Base-by-base conservation (phyloP, 2,797 vertebrate genomes). In the Sebastes umbrosus region DNA sequence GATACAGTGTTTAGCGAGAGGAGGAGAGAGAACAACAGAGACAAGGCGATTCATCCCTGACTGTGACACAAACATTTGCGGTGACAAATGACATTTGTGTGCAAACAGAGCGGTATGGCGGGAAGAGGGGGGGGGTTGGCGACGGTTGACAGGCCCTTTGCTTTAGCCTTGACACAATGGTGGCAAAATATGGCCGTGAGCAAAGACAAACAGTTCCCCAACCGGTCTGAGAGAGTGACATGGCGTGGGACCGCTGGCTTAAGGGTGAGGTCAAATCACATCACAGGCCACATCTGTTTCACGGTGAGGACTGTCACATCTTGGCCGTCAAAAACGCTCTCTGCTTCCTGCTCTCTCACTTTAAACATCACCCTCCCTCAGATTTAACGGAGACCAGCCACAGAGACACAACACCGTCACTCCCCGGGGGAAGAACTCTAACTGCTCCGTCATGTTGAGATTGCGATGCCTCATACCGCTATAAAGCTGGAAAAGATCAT, bases 81-180 rank as follows among this genome's bases (percentile, higher is more conserved):
- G 55, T 62, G 84, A 83, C 57, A 43, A 75, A 86, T 58, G 20
- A 57, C 59, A 18, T 65, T 31, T 52, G 68, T 68, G 59, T 65
- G 31, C 64, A 69, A 52, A 60, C 76, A 57, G 29, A 7, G 31
- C 2, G 50, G 46, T 1, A 11, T 5, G 2, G 22, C 34, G 10
- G 34, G 34, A 34, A 11, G 2, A 4, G 3, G 3, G 3, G 18
- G 11, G 4, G 12, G 13, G 2, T 31, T 6, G 1, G 27, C 18
- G 34, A 57, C 6, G n/a, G 22, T 9, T 39, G 39, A 39, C 13
- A 13, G 39, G 39, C 13, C 39, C 64, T 62, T 16, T 55, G 32
- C 5, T 7, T 57, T 18, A 50, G 59, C 18, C 6, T 12, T 75
- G 67, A 65, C 77, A 27, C 59, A 39, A 12, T 20, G 22, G 66